These are phyloP conservation scores for Danio choprae DNA, from an alignment of 2,797 vertebrate species.

Conservation along the genomic window DNA sequence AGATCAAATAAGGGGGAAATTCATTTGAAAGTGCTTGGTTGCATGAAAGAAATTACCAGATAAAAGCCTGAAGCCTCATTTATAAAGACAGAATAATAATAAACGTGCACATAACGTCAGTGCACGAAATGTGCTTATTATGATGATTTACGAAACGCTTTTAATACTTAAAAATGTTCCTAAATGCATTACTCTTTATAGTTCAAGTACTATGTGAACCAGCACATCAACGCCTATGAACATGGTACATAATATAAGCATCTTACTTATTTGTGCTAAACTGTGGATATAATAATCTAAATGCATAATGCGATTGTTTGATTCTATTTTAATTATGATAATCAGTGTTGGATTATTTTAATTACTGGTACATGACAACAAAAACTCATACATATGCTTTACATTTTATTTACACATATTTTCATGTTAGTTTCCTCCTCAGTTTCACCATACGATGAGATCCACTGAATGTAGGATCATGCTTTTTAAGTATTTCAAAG, in stretches of 20 bases:
- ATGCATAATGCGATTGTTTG: background rate
- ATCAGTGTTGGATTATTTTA: background rate
- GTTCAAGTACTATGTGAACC: background rate
- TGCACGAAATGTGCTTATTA: background rate
- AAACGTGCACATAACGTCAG: no score
- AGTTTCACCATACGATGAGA: background rate
- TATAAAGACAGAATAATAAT: background rate
- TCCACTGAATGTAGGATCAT: background rate
- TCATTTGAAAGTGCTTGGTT: background rate
- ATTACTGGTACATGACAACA: background rate
- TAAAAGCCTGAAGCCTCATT: background rate
- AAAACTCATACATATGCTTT: no score
- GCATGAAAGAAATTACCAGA: background rate
- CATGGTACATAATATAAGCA: no score
- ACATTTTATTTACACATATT: no score
- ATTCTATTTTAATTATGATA: background rate
- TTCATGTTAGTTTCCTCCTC: no score
- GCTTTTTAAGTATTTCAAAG: no score
- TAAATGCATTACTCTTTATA: no score
- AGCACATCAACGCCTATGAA: background rate
- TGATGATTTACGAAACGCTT: background rate
- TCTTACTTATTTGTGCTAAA: background rate
- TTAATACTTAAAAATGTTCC: no score
- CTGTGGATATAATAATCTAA: background rate
- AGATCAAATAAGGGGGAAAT: background rate